Conservation (phyloP, 1,140 invertebrate genomes). For the Eriocheir sinensis region DNA sequence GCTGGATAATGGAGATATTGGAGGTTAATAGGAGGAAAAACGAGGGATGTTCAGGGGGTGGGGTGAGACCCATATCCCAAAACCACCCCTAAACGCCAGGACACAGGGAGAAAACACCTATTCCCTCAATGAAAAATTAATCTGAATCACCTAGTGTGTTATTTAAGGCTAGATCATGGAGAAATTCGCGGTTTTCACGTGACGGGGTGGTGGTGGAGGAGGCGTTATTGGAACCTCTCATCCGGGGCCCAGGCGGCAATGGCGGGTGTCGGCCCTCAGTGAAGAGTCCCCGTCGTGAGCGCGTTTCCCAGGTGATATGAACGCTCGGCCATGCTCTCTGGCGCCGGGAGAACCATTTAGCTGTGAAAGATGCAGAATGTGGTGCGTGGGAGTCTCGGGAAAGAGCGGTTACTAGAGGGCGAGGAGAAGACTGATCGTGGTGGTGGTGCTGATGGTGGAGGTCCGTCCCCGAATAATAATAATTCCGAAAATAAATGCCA, state of each 20-base stretch:
- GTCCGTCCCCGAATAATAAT: conserved; percentile 54
- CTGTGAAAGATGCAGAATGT: conserved; percentile 79
- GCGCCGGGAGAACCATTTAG: conserved; percentile 68
- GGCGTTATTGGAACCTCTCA: conserved; percentile 48
- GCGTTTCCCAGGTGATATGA: conserved; percentile 69
- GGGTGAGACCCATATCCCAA: no score
- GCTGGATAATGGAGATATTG: no score
- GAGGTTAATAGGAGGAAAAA: no score
- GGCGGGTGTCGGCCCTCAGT: conserved; percentile 70
- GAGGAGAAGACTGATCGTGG: conserved; percentile 16
- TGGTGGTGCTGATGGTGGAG: not conserved
- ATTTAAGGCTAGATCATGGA: not conserved
- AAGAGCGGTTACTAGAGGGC: conserved; percentile 74
- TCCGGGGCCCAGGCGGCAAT: conserved; percentile 67
- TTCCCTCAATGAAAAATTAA: not conserved
- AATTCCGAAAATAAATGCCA: conserved; percentile 75
- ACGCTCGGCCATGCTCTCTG: conserved; percentile 66
- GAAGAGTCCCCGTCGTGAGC: conserved; percentile 47
- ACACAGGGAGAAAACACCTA: not conserved
- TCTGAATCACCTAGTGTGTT: not conserved
- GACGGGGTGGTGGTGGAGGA: conserved; percentile 32
- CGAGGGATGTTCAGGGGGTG: no score
- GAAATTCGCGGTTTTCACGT: conserved; percentile 2
- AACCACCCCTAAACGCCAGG: no score
- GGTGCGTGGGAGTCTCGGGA: conserved; percentile 71